Base-by-base conservation (phyloP, 1,140 invertebrate species). In the Cylas formicarius region DNA sequence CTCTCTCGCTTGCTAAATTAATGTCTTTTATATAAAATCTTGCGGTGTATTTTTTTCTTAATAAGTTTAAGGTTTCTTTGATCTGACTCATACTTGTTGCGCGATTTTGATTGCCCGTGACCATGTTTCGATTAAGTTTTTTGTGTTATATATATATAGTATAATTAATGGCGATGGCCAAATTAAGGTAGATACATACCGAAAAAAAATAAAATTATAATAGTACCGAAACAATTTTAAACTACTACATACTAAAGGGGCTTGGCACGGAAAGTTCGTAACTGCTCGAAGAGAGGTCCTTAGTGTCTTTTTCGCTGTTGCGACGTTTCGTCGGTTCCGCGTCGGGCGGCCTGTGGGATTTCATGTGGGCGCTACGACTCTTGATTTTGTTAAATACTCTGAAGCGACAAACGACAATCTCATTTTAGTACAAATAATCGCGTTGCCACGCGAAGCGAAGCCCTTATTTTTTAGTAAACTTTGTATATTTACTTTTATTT, bases 291-390 rank as follows among this genome's bases (percentile, higher is more conserved):
- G 45, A 23, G 21, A 44, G 29, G 31, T 51, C 48, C 18, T 50
- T 50, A 11, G 37, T 10, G 42, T 50, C 48, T 28, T 43, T 48
- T 20, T 48, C 45, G 22, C 34, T 48, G 32, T 42, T 48, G 20
- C 45, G 52, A 28, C 53, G 57, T 53, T 65, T 69, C 38, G 60
- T 55, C 23, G 74, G 68, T 54, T 82, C 80, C 49, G 76, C 72
- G 58, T 85, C 82, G 55, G 80, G 78, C 61, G 84, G 82, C 59
- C 86, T 80, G 73, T 97, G 92, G 48, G 90, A 93, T 74, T 96
- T 96, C 92, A 96, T 97, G 72, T 97, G 92, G 40, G 92, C 91
- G 76, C 90, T 95, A 71, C 92, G 81, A 76, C 90, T 95, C 77
- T 95, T 95, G 57, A 96, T 89, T 81, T 96, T 96, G 71, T 82